Conservation (phyloP, 2,888 invertebrate species). For the Bruchidius siliquastri region DNA sequence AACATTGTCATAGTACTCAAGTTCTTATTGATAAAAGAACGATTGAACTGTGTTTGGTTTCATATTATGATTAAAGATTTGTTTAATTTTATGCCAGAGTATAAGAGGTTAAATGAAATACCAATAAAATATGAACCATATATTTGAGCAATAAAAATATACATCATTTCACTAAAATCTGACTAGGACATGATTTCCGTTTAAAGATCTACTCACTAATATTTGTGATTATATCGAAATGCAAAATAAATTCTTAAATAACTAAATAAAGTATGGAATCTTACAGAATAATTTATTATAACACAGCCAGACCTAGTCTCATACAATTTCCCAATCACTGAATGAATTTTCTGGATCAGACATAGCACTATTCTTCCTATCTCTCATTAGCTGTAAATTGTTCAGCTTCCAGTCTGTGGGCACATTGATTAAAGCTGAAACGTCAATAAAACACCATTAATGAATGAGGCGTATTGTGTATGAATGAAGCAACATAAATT, state of each 20-base stretch:
- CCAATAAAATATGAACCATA: background rate
- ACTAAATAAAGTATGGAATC: background rate
- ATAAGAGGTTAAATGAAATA: background rate
- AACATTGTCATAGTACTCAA: too few species aligned
- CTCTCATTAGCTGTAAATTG: conserved; percentile 43
- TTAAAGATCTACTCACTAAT: background rate
- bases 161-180: background rate
- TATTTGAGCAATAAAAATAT: background rate
- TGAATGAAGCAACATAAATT: too few species aligned
- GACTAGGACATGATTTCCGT: background rate
- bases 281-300: background rate
- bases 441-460: background rate
- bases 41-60: too few species aligned
- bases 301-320: conserved; percentile 6
- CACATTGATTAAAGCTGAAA: conserved; percentile 51
- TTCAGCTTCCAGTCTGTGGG: conserved; percentile 59
- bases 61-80: too few species aligned
- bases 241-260: background rate
- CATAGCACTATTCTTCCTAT: conserved; percentile 26
- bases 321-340: conserved; percentile 44
- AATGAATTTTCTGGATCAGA: conserved; percentile 34
- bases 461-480: too few species aligned
- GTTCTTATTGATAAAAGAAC: too few species aligned
- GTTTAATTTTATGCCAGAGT: too few species aligned
- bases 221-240: background rate